Evolutionary conservation across 2,888 invertebrate genomes (phyloP), one percentile per base, ranked within the genome.

Genomic region (Nephrotoma guestfalica): DNA sequence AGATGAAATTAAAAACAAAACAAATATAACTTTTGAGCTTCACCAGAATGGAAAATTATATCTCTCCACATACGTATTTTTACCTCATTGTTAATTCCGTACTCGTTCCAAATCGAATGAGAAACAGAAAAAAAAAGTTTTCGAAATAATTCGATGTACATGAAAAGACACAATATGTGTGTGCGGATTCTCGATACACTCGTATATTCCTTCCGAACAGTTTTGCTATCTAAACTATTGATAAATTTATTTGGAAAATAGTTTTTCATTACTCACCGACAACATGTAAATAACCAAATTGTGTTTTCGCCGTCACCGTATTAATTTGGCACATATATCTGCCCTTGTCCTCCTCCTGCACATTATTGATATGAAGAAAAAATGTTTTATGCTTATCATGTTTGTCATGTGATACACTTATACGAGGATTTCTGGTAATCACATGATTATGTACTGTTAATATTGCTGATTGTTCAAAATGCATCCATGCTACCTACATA

Each of bases 311-410:
- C 41, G 96, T 96, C 89, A 96, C 97, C 4, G 97, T 97, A 93
- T 97, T 97, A 91, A 97, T 97, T 93, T 97, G 97, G 92, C 97
- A 97, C 97, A 97, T 97, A 93, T 97, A 98, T 88, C 96, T 94
- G 87, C 98, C 97, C 89, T 96, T 95, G 92, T 98, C 98, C 90
- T 96, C 97, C 91, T 97, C 96, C 89, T 97, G 95, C 87, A 97
- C 97, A 91, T 97, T 96, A 89, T 95, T 96, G 92, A 98, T 97
- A 93, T 97, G 97, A 90, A 98, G 94, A 92, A 95, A 97, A 97
- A 97, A 97, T 89, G 97, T 97, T 89, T 96, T 94, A 91, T 97
- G 97, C 88, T 91, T 91, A 89, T 92, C 92, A 90, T 96, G 96
- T 92, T 97, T 97, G 92, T 97, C 97, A 92, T 97, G 97, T 87